Percentiles rank a stretch among this genome's conserved stretches.
Conservation (phyloP, 2,888 invertebrate genomes). For the Idaea straminata region DNA sequence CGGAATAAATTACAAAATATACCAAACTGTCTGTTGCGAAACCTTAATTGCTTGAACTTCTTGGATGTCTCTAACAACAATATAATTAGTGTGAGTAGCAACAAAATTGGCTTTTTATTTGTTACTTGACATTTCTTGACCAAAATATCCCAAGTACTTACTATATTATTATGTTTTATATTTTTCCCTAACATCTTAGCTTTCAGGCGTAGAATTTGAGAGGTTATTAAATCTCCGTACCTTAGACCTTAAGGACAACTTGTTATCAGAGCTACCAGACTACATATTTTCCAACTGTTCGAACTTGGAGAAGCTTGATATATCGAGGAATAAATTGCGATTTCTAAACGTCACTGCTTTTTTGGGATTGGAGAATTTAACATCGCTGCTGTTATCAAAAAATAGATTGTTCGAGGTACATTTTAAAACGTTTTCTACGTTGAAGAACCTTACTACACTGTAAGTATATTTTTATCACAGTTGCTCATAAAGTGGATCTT, state of each 20-base stretch:
- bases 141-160: not conserved
- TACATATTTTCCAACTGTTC: constrained; percentile 78
- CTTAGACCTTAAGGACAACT: constrained; percentile 85
- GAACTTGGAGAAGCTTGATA: constrained; percentile 83
- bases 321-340: constrained; percentile 85
- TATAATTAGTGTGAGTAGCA: constrained; percentile 65
- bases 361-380: constrained; percentile 82
- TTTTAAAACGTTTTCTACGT: constrained; percentile 81
- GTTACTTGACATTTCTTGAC: not conserved
- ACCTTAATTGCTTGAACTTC: constrained; percentile 70
- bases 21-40: constrained; percentile 68
- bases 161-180: constrained; percentile 10
- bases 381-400: constrained; percentile 84
- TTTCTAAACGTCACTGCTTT: constrained; percentile 81
- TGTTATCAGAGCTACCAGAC: constrained; percentile 77
- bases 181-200: constrained; percentile 54
- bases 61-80: constrained; percentile 80
- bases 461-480: constrained; percentile 62
- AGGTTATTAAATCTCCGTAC: constrained; percentile 79
- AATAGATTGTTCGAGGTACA: constrained; percentile 84
- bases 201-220: constrained; percentile 77
- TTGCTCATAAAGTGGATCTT: too few relatives aligned
- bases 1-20: constrained; percentile 77
- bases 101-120: not conserved
- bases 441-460: constrained; percentile 85